phyloP scores from a whole-genome alignment of 1,140 invertebrate genomes.

The Ceratoteleas bidentatus region DNA sequence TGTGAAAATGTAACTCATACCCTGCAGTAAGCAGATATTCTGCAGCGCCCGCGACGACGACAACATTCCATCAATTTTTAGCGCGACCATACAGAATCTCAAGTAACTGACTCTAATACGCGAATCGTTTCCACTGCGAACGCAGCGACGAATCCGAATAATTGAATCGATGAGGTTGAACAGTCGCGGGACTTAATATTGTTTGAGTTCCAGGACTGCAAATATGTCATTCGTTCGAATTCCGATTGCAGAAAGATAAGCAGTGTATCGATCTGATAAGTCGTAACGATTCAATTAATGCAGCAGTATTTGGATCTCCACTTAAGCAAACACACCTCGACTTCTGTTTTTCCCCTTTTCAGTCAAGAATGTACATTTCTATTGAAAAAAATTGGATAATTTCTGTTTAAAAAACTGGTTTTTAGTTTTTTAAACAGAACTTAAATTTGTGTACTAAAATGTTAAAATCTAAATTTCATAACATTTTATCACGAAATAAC shows the following conservation, averaged over 20 bases:
- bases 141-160: neutral
- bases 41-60: conserved; percentile 18
- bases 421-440: too few relatives aligned
- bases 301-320: too few relatives aligned
- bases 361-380: too few relatives aligned
- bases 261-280: conserved; percentile 20
- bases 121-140: conserved; percentile 4
- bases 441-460: too few relatives aligned
- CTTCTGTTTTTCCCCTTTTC: neutral
- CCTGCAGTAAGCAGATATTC: conserved; percentile 45
- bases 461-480: too few relatives aligned
- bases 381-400: too few relatives aligned
- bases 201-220: conserved; percentile 15
- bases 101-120: conserved; percentile 24
- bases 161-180: neutral
- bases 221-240: conserved; percentile 13
- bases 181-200: conserved; percentile 8
- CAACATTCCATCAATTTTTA: conserved; percentile 40
- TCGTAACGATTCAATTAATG: conserved; percentile 26
- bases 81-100: conserved; percentile 23
- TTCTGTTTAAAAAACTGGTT: too few relatives aligned
- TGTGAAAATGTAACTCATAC: conserved; percentile 51
- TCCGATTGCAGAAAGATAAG: conserved; percentile 28
- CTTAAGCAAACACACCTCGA: conserved; percentile 18
- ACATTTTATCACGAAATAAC: too few relatives aligned